These are phyloP conservation scores for Coendou prehensilis DNA, from an alignment of 2,797 vertebrate species.

Conservation along the genomic window DNA sequence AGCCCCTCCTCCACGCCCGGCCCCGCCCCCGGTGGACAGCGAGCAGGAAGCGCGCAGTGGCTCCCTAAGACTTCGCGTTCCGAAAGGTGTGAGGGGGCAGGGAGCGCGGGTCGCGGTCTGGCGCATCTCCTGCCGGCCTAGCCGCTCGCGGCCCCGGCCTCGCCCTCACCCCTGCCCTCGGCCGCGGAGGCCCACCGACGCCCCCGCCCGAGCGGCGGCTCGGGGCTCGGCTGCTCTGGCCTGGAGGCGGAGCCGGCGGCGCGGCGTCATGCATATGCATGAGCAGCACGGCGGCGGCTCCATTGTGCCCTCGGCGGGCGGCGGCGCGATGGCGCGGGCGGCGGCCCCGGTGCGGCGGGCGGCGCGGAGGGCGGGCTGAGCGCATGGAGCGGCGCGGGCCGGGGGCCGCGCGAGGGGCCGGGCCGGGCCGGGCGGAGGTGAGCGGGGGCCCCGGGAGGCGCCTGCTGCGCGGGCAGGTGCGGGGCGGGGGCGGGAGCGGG, in stretches of 20 bases:
- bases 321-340: constrained; percentile 81
- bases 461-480: background rate
- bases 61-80: background rate
- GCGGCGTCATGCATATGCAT: constrained; percentile 84
- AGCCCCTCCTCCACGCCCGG: background rate
- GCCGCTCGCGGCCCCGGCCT: background rate
- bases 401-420: constrained; percentile 72
- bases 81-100: constrained; percentile 68
- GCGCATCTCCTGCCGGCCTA: background rate
- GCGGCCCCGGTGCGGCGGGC: constrained; percentile 70
- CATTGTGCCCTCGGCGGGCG: constrained; percentile 87
- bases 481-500: constrained; percentile 40
- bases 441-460: constrained; percentile 20
- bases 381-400: constrained; percentile 70
- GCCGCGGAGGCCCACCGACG: background rate
- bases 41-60: constrained; percentile 44
- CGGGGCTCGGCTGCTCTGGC: constrained; percentile 77
- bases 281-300: constrained; percentile 83
- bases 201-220: background rate
- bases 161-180: background rate
- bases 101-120: background rate
- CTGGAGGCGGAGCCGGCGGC: constrained; percentile 78
- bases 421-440: constrained; percentile 67
- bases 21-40: constrained; percentile 47
- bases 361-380: constrained; percentile 73